Base-by-base conservation (phyloP, 2,888 invertebrate genomes). In the Bembecia ichneumoniformis region DNA sequence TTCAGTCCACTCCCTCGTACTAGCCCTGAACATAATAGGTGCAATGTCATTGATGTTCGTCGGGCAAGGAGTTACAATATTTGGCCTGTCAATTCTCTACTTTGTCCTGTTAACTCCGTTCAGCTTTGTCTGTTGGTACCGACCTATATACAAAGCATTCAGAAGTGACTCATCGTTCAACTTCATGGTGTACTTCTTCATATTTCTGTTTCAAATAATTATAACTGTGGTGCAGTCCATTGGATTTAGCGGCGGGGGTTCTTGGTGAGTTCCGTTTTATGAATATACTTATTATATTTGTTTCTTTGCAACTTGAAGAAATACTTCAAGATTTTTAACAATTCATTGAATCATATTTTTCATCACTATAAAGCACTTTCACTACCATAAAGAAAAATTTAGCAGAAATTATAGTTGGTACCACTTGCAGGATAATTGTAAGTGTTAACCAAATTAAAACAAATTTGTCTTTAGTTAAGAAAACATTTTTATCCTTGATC, bases 171-270 rank as follows among this genome's bases (percentile, higher is more conserved):
- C 98, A 63, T 99, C 99, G 3, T 97, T 99, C 90, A 99, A 98
- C 86, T 99, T 99, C 77, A 99, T 99, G 96, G 96, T 98, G 49
- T 99, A 97, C 89, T 99, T 99, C 91, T 97, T 99, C 78, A 95
- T 99, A 66, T 98, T 98, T 88, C 95, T 97, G 88, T 95, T 97
- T 82, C 98, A 98, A 92, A 93, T 95, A 71, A 88, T 98, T 52
- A 92, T 97, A 50, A 94, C 96, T 28, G 82, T 96, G 51, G 90
- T 98, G 48, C 96, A 97, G 84, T 91, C 96, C 16, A 90, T 99
- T 64, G 98, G 98, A 53, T 91, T 98, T 67, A 90, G 90, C 35
- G 90, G 90, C 51, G 91, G 94, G 55, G 97, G 97, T 55, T 95
- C 95, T 58, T 96, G 96, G 96, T 96, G 87, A 91, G 92, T 88